Evolutionary conservation across 2,113 vertebrate genomes (phyloP).

Genomic region (Morone saxatilis): DNA sequence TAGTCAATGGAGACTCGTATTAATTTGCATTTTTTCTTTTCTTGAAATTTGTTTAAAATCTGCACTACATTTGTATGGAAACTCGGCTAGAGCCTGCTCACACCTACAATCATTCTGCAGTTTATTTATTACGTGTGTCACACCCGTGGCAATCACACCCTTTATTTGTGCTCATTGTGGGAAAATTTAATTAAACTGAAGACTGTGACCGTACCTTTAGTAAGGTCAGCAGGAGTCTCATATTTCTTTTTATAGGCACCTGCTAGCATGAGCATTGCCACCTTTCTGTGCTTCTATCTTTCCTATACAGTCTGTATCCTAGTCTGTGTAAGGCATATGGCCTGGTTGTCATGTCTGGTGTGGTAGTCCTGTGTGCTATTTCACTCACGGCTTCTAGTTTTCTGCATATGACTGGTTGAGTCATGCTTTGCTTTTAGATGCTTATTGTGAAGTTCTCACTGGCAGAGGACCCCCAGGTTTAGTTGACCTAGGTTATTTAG

Average conservation of each 20-base stretch:
- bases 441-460: conserved; percentile 55
- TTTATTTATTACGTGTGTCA: too few relatives aligned
- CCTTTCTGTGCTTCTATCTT: conserved; percentile 3
- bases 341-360: neutral
- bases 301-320: neutral
- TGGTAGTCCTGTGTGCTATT: neutral
- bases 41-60: neutral
- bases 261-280: conserved; percentile 5
- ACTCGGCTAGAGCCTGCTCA: neutral
- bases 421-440: conserved; percentile 52
- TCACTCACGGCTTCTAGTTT: neutral
- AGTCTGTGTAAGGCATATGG: neutral
- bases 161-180: neutral
- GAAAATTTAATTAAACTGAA: neutral
- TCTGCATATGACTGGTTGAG: neutral
- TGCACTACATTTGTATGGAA: neutral
- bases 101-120: too few relatives aligned
- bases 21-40: neutral
- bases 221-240: neutral
- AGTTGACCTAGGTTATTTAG: conserved; percentile 41
- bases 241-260: neutral
- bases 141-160: neutral
- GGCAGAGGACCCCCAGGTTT: neutral
- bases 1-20: neutral
- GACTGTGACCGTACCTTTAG: conserved; percentile 34